Percentiles rank a stretch among this genome's conserved stretches.
These are phyloP conservation scores for Tinea semifulvella DNA, from an alignment of 2,888 invertebrate species.

Conservation along the genomic window DNA sequence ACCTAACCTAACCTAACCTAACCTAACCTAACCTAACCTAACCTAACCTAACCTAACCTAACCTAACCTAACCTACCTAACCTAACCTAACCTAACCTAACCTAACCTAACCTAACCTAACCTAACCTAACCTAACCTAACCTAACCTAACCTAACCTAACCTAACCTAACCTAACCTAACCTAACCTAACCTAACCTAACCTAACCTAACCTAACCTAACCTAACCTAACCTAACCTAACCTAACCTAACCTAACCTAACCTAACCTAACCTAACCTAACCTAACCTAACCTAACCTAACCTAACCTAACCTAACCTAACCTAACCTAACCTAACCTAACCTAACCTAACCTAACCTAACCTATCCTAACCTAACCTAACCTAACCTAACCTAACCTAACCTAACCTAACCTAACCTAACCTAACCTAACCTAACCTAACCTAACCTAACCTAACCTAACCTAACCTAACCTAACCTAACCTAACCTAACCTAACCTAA, in stretches of 20 bases:
- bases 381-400: constrained; percentile 13
- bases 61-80: too few relatives aligned
- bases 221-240: constrained; percentile 13
- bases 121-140: constrained; percentile 13
- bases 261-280: constrained; percentile 13
- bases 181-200: constrained; percentile 13
- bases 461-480: constrained; percentile 13
- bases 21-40: constrained; percentile 13
- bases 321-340: constrained; percentile 13
- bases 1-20: constrained; percentile 13
- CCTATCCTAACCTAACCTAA: constrained; percentile 13
- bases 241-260: constrained; percentile 13
- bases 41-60: constrained; percentile 13
- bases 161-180: constrained; percentile 13
- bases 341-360: constrained; percentile 13
- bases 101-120: constrained; percentile 13
- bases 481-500: constrained; percentile 13
- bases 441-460: constrained; percentile 13
- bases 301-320: constrained; percentile 13
- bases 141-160: constrained; percentile 13
- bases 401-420: constrained; percentile 13
- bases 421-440: constrained; percentile 13
- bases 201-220: constrained; percentile 13
- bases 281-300: constrained; percentile 13
- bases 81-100: constrained; percentile 13